Evolutionary conservation across 1,140 invertebrate species (phyloP), one percentile per base, ranked within the genome.

Genomic region (Heliconius himera): DNA sequence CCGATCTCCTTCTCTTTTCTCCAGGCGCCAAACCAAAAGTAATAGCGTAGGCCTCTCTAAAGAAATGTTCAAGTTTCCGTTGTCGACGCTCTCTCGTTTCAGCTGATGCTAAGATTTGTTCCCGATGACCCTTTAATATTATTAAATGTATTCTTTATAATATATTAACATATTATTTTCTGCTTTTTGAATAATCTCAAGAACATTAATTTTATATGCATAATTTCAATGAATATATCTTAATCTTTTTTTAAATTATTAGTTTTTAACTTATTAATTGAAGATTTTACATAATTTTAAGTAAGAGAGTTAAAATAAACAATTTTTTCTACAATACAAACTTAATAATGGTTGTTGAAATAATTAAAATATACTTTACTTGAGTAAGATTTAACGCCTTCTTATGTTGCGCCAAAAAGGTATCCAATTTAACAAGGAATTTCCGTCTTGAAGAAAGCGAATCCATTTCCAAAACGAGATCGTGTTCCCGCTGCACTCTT

Each of bases 51-150:
- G 99, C 99, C 94, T 99, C 99, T 83, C 99, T 96, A 95, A 99
- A 99, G 95, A 99, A 99, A 94, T 99, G 98, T 89, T 99, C 99
- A 38, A 99, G 91, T 84, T 99, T 97, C 83, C 98, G 97, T 87
- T 99, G 98, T 38, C 99, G 94, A 71, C 99, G 96, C 88, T 99
- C 98, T 87, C 99, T 98, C 0, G 99, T 99, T 94, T 99, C 98
- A 13, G 99, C 99, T 87, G 98, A 97, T 26, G 97, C 96, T 72
- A 99, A 92, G 95, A 99, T 98, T 70, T 98, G 96, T 83, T 99
- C 98, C 73, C 98, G 95, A 82, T 95, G 95, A 77, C 93, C 90
- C 93, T 95, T 73, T 18, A 77, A 18, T 33, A 56, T 16, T 0
- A 49, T 41, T 36, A 74, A 74, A 56, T 18, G 13, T 74, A 29